Evolutionary conservation across 2,888 invertebrate genomes (phyloP), one percentile per base, ranked within the genome.

Genomic region (Hedya salicella): DNA sequence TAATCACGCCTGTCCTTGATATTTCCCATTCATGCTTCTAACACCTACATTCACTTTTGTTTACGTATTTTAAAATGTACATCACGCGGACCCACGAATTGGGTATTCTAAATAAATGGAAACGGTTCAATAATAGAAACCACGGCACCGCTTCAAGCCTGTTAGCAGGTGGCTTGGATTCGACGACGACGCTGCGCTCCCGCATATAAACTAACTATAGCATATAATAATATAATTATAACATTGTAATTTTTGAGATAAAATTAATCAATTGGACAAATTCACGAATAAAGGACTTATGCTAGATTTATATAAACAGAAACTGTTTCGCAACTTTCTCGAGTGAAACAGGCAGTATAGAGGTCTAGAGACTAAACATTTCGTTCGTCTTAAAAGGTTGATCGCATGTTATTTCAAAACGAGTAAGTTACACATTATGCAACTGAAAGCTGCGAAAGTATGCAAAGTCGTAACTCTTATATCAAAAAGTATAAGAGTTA

Each of bases 31-130:
- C 81, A 80, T 74, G 72, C 74, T 78, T 81, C 79, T 82, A 80
- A 68, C 70, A 57, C 87, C 86, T 84, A 89, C 91, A 87, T 89
- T 91, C 89, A 89, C 89, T 90, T 91, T 88, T 90, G 83, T 86
- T 87, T 86, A 87, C 78, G 78, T 54, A 65, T 52, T 52, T 53
- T 21, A 48, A 60, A 32, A 53, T 53, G 36, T 17, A 50, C 25
- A 36, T 68, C 25, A 65, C 68, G 67, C 60, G 60, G 68, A 17
- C 56, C 56, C 57, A 57, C 46, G n/a, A 57, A 70, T 74, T 73
- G n/a, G n/a, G n/a, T n/a, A n/a, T n/a, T n/a, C n/a, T n/a, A n/a
- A n/a, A n/a, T n/a, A n/a, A n/a, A n/a, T n/a, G n/a, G n/a, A n/a
- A n/a, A n/a, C n/a, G n/a, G n/a, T n/a, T n/a, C n/a, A n/a, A n/a